Base-by-base conservation (phyloP, 2,797 vertebrate genomes). In the Notamacropus eugenii region DNA sequence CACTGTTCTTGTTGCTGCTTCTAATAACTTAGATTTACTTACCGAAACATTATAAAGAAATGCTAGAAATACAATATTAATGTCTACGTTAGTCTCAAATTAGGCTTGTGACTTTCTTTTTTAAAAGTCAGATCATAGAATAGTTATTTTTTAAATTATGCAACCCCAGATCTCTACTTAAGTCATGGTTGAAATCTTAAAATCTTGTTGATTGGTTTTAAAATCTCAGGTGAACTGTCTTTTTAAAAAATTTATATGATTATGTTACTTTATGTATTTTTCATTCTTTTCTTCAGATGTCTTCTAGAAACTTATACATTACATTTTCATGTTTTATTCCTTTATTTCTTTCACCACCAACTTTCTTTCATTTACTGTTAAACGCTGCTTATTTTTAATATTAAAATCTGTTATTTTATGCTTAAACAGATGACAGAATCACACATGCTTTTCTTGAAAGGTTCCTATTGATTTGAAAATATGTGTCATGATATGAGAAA, bases 21-120 rank as follows among this genome's bases (percentile, higher is more conserved):
- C 50, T 94, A 93, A 52, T 95, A 95, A 67, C 67, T 93, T 52
- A 91, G n/a, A 92, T 93, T 92, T 59, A 90, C 1, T 91, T 93
- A 90, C 13, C 93, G 57, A 95, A 94, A 9, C 50, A 90, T 34
- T 91, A 28, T 56, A 74, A 29, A 34, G 92, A 91, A 16, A 22
- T 58, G 82, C 28, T 92, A 27, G 40, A 93, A 57, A 92, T 52
- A n/a, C 27, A 94, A 9, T 87, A 93, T n/a, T 92, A 90, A 0
- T 92, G 52, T 90, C 90, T 91, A 34, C 52, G 31, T 87, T 87
- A 22, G 67, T 82, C 67, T 40, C 67, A 74, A 74, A 62, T 1
- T 90, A 92, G 27, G 11, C 50, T 92, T 95, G 24, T 74, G 11
- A 56, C 67, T 31, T 29, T 34, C 0, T 96, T 92, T 93, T 67